Evolutionary conservation across 2,888 invertebrate species (phyloP).

Genomic region (Platerodrilus igneus): DNA sequence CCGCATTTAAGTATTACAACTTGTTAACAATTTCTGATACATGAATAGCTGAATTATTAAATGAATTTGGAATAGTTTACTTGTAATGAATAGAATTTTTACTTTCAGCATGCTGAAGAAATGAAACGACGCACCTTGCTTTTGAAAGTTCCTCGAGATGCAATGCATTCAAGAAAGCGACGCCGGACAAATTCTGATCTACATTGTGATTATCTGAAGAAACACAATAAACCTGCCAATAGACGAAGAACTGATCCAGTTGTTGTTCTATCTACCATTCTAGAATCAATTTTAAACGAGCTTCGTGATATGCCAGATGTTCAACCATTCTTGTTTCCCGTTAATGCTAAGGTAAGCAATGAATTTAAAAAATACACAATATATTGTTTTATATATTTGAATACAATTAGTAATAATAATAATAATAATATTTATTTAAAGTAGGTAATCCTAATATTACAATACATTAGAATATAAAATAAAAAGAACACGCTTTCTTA

Average conservation of each 20-base stretch:
- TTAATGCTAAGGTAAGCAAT: conserved; percentile 85
- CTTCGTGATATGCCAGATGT: conserved; percentile 89
- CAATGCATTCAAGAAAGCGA: conserved; percentile 58
- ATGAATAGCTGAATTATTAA: too few relatives aligned
- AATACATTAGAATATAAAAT: too few relatives aligned
- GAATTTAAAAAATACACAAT: too few relatives aligned
- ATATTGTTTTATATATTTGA: too few relatives aligned
- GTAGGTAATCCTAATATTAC: too few relatives aligned
- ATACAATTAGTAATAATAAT: too few relatives aligned
- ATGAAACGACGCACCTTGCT: conserved; percentile 73
- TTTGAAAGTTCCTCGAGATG: conserved; percentile 74
- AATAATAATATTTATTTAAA: too few relatives aligned
- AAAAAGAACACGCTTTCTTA: too few relatives aligned
- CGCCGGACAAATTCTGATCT: conserved; percentile 63
- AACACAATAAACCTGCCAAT: conserved; percentile 78
- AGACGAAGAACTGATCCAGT: conserved; percentile 92
- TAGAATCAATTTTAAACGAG: conserved; percentile 89
- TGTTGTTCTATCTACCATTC: conserved; percentile 85
- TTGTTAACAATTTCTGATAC: too few relatives aligned
- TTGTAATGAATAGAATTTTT: conserved; percentile 1
- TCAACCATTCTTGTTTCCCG: conserved; percentile 89
- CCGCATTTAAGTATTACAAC: too few relatives aligned
- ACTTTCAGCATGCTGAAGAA: conserved; percentile 74
- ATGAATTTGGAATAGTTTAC: too few relatives aligned
- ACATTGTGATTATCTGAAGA: conserved; percentile 86